phyloP scores from a whole-genome alignment of 2,113 vertebrate species.

The Axis porcinus region DNA sequence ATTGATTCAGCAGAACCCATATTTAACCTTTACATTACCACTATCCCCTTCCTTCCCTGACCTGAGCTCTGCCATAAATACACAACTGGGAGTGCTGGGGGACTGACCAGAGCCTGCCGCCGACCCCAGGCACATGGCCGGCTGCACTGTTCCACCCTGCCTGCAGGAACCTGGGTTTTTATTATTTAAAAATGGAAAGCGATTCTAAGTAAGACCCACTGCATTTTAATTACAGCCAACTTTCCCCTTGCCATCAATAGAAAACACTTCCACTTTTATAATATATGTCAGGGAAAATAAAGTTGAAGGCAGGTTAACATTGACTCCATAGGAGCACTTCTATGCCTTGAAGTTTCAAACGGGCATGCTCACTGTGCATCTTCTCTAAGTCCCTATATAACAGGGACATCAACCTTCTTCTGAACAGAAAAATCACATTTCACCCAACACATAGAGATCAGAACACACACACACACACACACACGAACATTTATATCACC shows the following conservation, averaged over 20 bases:
- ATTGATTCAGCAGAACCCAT: not conserved
- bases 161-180: not conserved
- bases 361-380: not conserved
- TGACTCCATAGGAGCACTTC: not conserved
- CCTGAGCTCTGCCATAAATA: not conserved
- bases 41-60: not conserved
- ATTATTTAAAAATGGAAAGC: not conserved
- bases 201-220: not conserved
- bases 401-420: not conserved
- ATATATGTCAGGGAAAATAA: not conserved
- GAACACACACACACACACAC: not conserved
- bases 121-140: not conserved
- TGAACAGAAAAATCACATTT: not conserved
- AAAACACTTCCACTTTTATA: not conserved
- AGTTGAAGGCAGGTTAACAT: not conserved
- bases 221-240: not conserved
- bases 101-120: not conserved
- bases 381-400: not conserved
- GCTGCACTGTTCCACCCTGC: not conserved
- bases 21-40: not conserved
- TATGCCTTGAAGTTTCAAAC: not conserved
- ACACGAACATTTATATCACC: not conserved
- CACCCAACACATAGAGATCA: not conserved
- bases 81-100: accelerated
- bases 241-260: not conserved